A percentile compares a stretch with the other conserved stretches of the same genome.
phyloP scores from a whole-genome alignment of 1,140 invertebrate genomes.

The Drosophila lacteicornis region DNA sequence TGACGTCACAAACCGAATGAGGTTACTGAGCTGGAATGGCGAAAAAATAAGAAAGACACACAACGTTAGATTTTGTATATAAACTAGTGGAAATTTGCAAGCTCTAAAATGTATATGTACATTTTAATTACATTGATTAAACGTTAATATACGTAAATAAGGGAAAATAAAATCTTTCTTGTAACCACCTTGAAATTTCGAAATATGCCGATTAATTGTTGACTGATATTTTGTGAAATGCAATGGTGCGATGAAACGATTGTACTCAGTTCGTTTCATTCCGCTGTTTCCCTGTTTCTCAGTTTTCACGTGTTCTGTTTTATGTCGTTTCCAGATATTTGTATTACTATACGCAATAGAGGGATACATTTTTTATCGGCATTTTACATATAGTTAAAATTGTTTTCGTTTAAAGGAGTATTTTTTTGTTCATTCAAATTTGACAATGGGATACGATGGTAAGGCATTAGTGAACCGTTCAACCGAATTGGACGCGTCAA shows the following conservation, averaged over 20 bases:
- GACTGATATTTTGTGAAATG: not conserved
- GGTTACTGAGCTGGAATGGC: not conserved
- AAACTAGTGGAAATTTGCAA: not conserved
- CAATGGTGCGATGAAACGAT: conserved; percentile 7
- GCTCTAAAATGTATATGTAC: not conserved
- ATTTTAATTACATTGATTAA: not conserved
- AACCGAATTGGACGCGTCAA: not conserved
- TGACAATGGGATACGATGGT: conserved; percentile 72
- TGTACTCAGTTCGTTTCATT: conserved; percentile 48
- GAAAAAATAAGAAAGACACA: not conserved
- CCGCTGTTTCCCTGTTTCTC: conserved; percentile 29
- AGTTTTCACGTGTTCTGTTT: conserved; percentile 72
- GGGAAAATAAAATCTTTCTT: not conserved
- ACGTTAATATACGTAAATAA: not conserved
- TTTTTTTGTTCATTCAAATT: conserved; percentile 29
- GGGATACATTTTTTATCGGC: conserved; percentile 73
- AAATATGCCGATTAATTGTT: conserved; percentile 26
- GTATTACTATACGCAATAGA: conserved; percentile 63
- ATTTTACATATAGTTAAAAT: conserved; percentile 56
- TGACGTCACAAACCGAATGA: conserved; percentile 6
- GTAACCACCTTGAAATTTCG: not conserved
- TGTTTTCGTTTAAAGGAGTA: conserved; percentile 44
- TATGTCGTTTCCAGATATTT: conserved; percentile 70
- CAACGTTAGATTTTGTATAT: not conserved
- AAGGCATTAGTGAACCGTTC: conserved; percentile 19